Evolutionary conservation across 2,888 invertebrate genomes (phyloP).

Genomic region (Metopia argyrocephala): DNA sequence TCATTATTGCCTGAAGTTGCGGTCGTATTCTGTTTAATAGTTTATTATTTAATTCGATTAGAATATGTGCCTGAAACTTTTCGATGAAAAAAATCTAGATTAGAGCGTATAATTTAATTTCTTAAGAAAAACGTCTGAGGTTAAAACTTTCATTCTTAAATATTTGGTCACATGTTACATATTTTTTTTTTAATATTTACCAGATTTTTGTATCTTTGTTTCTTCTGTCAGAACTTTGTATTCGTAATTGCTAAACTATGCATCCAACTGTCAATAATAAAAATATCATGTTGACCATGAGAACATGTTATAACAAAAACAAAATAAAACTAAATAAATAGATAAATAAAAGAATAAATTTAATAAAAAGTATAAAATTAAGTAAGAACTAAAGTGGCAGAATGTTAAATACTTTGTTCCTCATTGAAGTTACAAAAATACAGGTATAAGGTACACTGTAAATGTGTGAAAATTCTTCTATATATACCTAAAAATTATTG

Average conservation of each 20-base stretch:
- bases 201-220: conserved; percentile 29
- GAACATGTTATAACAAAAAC: conserved; percentile 76
- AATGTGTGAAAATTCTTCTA: background rate
- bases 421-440: conserved; percentile 26
- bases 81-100: no score
- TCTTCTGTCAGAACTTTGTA: conserved; percentile 28
- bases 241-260: conserved; percentile 62
- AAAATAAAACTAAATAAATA: conserved; percentile 21
- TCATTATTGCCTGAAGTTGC: no score
- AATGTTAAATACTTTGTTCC: conserved; percentile 71
- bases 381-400: conserved; percentile 66
- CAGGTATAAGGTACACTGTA: no score
- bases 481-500: background rate
- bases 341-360: conserved; percentile 16
- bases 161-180: no score
- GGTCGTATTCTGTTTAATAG: no score
- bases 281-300: conserved; percentile 75
- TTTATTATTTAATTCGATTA: no score
- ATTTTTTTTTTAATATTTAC: no score
- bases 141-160: no score
- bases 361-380: conserved; percentile 39
- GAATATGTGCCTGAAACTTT: no score
- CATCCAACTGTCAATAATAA: conserved; percentile 66
- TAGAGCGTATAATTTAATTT: no score
- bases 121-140: no score